A percentile compares a stretch with the other conserved stretches of the same genome.
phyloP scores from a whole-genome alignment of 2,797 vertebrate species.

The Percopsis omiscomaycus region DNA sequence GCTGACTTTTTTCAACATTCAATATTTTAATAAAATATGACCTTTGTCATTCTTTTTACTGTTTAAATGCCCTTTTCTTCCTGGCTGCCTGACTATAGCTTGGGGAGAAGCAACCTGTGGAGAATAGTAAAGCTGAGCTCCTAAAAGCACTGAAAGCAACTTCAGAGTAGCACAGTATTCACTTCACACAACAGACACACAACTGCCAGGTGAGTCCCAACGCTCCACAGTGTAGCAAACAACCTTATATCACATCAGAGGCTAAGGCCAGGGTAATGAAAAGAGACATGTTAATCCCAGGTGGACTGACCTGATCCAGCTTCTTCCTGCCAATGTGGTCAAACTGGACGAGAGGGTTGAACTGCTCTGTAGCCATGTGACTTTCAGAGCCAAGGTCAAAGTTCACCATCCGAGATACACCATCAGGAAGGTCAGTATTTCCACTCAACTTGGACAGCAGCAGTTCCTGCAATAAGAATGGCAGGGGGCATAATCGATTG shows the following conservation, averaged over 20 bases:
- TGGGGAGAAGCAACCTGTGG: constrained; percentile 65
- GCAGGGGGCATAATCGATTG: constrained; percentile 19
- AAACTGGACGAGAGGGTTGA: constrained; percentile 86
- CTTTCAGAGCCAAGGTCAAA: constrained; percentile 56
- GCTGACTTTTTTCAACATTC: constrained; percentile 64
- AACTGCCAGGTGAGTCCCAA: constrained; percentile 30
- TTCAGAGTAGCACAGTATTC: constrained; percentile 68
- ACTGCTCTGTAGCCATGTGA: constrained; percentile 53
- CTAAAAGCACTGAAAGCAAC: constrained; percentile 62
- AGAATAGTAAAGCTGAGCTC: constrained; percentile 72
- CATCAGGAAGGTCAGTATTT: constrained; percentile 47
- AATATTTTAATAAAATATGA: constrained; percentile 42
- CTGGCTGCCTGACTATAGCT: constrained; percentile 61
- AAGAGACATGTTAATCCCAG: neutral
- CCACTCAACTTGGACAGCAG: constrained; percentile 80
- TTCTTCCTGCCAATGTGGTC: constrained; percentile 77
- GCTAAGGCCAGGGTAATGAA: too few species aligned
- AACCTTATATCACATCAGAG: too few species aligned
- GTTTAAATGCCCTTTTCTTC: constrained; percentile 57
- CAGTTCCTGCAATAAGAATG: constrained; percentile 75
- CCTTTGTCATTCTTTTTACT: constrained; percentile 38
- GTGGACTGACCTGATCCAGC: constrained; percentile 86
- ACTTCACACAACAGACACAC: constrained; percentile 61
- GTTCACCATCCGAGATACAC: constrained; percentile 58
- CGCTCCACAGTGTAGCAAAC: constrained; percentile 55